Evolutionary conservation across 2,888 invertebrate species (phyloP), one percentile per base, ranked within the genome.

Genomic region (Netelia inedita): DNA sequence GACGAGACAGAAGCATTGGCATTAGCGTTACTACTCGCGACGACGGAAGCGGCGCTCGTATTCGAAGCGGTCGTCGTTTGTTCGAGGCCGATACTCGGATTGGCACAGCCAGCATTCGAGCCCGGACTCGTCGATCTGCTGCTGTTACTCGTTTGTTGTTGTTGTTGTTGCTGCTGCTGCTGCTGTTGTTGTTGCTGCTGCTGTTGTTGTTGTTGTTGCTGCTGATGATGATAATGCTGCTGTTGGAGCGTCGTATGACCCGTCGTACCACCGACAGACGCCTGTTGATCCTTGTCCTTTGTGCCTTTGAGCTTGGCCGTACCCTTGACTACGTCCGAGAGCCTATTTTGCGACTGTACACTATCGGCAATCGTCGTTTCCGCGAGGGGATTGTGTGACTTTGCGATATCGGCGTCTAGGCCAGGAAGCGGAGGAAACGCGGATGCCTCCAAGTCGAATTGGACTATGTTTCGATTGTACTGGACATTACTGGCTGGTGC

Each of bases 361-460:
- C 90, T 91, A 78, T 92, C 91, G 75, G 89, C 88, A 79, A 87
- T 87, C 50, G 84, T 86, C 50, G 88, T 86, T 85, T 93, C 93
- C 65, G 85, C 88, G 41, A 89, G 89, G 43, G 90, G 78, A 81
- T 89, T 92, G 82, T 91, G 91, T 28, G 89, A 84, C 82, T 92
- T 92, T 74, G 89, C 88, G 68, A 90, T 88, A 86, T 93, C 94
- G 83, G 92, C 92, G 87, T 94, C 94, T 85, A 95, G 94, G 92
- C 97, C 97, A 85, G 97, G 97, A 91, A 97, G 94, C 82, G 97
- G 97, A 86, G 97, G 97, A 93, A 97, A 97, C 76, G 97, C 96
- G 74, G 96, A 95, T 82, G 96, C 96, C 93, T 97, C 97, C 89
- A 97, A 94, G 94, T 97, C 97, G 94, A 97, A 97, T 91, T 96